phyloP scores from a whole-genome alignment of 2,113 vertebrate species.

The Chitala chitala region DNA sequence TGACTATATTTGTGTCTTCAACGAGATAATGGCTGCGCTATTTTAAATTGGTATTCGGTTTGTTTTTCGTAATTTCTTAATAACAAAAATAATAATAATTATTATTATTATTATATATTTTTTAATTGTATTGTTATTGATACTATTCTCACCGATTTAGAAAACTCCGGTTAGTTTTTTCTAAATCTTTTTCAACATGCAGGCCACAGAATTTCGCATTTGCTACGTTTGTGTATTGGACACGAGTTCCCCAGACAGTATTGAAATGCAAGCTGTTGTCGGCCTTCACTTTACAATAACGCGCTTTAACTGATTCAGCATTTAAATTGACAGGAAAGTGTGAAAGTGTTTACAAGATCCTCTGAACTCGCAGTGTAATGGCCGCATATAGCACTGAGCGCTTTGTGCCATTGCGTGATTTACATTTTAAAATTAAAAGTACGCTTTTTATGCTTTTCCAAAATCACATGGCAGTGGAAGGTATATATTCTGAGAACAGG shows the following conservation, averaged over 20 bases:
- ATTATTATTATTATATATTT: neutral
- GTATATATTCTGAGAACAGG: neutral
- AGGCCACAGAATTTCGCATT: neutral
- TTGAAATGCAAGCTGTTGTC: slow-evolving; percentile 62
- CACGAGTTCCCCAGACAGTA: slow-evolving; percentile 55
- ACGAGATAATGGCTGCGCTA: neutral
- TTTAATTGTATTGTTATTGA: neutral
- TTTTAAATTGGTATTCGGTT: too few relatives aligned
- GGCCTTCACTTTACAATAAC: slow-evolving; percentile 56
- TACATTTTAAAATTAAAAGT: slow-evolving; percentile 33
- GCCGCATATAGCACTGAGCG: slow-evolving; percentile 35
- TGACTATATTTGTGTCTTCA: neutral
- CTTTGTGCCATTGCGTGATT: slow-evolving; percentile 46
- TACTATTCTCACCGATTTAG: too few relatives aligned
- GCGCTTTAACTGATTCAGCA: slow-evolving; percentile 60
- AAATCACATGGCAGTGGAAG: too few relatives aligned
- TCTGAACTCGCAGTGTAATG: slow-evolving; percentile 48
- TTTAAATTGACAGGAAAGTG: slow-evolving; percentile 68
- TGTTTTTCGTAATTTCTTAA: neutral
- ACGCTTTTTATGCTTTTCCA: neutral
- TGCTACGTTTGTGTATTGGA: slow-evolving; percentile 62
- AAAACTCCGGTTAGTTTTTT: too few relatives aligned
- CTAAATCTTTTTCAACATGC: too few relatives aligned
- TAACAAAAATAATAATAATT: neutral
- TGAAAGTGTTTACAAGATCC: slow-evolving; percentile 61